Percentiles rank a stretch among this genome's conserved stretches.
Conservation (phyloP, 2,113 vertebrate genomes). For the Tetrax tetrax region DNA sequence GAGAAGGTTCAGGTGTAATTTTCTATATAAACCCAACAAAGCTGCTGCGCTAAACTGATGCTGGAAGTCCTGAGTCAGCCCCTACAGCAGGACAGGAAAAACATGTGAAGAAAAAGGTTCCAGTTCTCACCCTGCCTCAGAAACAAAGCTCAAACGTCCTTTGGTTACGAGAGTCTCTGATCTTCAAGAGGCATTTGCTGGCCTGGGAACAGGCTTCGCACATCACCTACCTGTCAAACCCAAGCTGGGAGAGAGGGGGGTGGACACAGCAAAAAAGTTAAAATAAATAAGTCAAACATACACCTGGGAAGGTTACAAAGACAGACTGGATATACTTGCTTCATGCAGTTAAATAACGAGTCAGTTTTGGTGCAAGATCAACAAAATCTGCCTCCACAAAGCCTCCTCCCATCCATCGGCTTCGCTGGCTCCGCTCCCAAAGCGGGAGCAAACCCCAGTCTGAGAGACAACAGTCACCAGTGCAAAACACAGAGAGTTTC, state of each 20-base stretch:
- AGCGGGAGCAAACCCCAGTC: neutral
- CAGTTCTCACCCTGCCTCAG: conserved; percentile 1
- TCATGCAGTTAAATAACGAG: neutral
- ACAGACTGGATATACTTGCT: neutral
- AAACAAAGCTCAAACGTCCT: neutral
- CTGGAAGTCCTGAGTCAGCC: conserved; percentile 15
- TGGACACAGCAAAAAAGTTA: neutral
- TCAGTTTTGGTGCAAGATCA: neutral
- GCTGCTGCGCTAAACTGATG: neutral
- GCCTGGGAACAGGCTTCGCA: neutral
- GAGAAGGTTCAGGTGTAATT: neutral
- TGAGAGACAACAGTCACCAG: neutral
- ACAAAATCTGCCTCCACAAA: neutral
- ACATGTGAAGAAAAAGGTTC: conserved; percentile 7
- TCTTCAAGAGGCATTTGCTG: neutral
- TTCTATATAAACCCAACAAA: neutral
- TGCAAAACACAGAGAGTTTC: conserved; percentile 52
- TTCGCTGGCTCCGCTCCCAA: neutral
- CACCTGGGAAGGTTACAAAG: neutral
- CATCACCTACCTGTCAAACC: neutral
- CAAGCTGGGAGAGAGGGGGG: neutral
- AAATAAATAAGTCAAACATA: neutral
- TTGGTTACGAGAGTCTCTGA: neutral
- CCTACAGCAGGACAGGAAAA: neutral
- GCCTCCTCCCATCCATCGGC: neutral